Evolutionary conservation across 2,888 invertebrate genomes (phyloP).

Genomic region (Caenorhabditis sp.): DNA sequence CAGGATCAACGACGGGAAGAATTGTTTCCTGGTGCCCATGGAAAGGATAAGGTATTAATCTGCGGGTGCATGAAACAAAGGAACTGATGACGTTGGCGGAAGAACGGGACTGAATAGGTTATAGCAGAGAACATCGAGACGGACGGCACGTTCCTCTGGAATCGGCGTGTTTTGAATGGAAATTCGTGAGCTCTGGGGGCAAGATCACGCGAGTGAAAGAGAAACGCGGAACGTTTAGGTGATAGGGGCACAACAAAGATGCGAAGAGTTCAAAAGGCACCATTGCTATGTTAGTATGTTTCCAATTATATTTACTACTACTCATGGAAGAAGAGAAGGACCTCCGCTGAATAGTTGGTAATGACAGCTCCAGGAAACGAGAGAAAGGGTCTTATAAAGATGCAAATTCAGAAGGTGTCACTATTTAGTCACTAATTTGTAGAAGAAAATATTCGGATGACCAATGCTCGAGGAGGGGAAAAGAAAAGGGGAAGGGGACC

Average conservation of each 20-base stretch:
- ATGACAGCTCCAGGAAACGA: constrained; percentile 23
- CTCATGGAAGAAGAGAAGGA: constrained; percentile 17
- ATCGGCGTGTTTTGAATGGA: constrained; percentile 8
- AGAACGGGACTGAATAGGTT: not conserved
- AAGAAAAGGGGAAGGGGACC: no score
- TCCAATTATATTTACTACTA: no score
- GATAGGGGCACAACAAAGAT: no score
- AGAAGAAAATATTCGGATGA: constrained; percentile 14
- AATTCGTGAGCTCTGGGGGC: no score
- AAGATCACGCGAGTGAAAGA: no score
- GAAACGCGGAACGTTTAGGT: no score
- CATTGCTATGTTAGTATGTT: no score
- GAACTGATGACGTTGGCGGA: not conserved
- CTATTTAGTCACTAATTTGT: not conserved
- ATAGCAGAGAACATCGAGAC: not conserved
- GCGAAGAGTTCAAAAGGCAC: no score
- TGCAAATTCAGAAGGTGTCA: constrained; percentile 32
- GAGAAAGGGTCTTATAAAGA: constrained; percentile 21
- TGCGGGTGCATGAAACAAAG: not conserved
- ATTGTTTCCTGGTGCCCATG: no score
- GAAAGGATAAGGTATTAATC: not conserved
- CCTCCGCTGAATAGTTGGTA: constrained; percentile 26
- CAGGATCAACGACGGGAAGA: no score
- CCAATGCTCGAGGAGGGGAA: constrained; percentile 30
- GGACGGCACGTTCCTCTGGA: constrained; percentile 1